phyloP scores from a whole-genome alignment of 2,888 invertebrate genomes.

The Allygus modestus region DNA sequence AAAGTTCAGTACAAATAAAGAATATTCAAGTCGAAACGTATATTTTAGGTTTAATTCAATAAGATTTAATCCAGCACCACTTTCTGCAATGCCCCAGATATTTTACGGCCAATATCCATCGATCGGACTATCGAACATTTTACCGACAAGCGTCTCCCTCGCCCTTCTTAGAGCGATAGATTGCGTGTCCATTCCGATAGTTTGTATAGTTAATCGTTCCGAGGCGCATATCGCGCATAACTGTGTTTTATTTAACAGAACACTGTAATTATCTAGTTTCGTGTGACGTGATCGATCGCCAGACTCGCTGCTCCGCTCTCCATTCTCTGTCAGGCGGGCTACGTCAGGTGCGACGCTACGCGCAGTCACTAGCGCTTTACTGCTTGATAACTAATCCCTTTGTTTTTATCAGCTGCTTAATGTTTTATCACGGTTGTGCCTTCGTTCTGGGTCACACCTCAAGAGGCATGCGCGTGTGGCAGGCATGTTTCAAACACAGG shows the following conservation, averaged over 20 bases:
- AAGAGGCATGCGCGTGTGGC: not conserved
- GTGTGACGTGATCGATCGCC: not conserved
- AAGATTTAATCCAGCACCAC: too few species aligned
- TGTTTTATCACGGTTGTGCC: not conserved
- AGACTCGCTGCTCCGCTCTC: too few species aligned
- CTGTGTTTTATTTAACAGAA: conserved; percentile 7
- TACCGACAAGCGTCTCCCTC: too few species aligned
- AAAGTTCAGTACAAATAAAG: too few species aligned
- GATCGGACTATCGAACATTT: too few species aligned
- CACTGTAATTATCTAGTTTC: not conserved
- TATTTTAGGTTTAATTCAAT: too few species aligned
- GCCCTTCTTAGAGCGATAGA: not conserved
- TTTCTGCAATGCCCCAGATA: too few species aligned
- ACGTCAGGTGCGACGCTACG: not conserved
- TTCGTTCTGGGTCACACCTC: not conserved
- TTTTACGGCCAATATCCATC: too few species aligned
- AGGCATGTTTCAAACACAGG: not conserved
- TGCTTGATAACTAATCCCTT: conserved; percentile 21
- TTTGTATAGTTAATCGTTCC: conserved; percentile 14
- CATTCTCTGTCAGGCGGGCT: not conserved
- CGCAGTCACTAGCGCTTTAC: not conserved
- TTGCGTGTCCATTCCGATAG: not conserved
- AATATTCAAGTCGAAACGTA: too few species aligned
- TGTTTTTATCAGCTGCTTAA: conserved; percentile 4
- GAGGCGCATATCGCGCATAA: not conserved